Conservation (phyloP, 2,797 vertebrate genomes). For the Phyllotis vaccarum region DNA sequence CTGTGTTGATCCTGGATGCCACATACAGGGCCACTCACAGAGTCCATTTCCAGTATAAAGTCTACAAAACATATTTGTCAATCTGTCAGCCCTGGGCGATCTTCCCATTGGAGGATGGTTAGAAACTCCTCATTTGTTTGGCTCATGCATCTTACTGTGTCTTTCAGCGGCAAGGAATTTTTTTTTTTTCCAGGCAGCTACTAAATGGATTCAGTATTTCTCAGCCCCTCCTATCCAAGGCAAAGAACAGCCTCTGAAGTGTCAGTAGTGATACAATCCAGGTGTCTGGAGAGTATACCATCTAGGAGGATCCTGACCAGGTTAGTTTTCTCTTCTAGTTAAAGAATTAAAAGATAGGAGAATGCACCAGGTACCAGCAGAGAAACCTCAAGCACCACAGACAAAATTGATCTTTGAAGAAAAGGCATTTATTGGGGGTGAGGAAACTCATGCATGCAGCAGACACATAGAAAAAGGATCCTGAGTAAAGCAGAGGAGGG, state of each 20-base stretch:
- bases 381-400: neutral
- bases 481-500: too few species aligned
- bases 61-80: neutral
- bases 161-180: neutral
- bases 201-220: neutral
- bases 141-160: neutral
- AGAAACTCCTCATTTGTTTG: neutral
- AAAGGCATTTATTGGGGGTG: neutral
- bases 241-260: neutral
- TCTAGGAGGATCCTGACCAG: too few species aligned
- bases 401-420: neutral
- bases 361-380: neutral
- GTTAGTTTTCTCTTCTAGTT: neutral
- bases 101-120: neutral
- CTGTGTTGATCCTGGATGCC: neutral
- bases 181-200: neutral
- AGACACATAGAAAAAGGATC: neutral
- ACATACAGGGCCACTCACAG: neutral
- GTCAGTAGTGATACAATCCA: neutral
- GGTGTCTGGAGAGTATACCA: too few species aligned
- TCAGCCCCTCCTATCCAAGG: neutral
- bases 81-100: neutral
- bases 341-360: too few species aligned
- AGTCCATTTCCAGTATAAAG: fast-evolving
- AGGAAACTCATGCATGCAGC: neutral